Evolutionary conservation across 2,888 invertebrate genomes (phyloP).

Genomic region (Oligia strigilis): DNA sequence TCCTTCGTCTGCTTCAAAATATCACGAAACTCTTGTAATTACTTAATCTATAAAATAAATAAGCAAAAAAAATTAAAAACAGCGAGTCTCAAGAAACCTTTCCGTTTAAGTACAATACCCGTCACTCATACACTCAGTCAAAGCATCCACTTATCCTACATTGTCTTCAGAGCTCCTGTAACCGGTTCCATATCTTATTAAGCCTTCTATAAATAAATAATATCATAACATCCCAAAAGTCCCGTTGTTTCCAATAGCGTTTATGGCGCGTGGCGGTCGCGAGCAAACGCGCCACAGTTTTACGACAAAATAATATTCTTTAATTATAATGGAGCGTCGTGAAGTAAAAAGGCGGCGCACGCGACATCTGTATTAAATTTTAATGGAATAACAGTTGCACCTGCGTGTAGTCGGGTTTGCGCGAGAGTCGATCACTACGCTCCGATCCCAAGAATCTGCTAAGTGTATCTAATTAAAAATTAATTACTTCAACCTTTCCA

Average conservation of each 20-base stretch:
- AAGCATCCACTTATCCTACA: constrained; percentile 54
- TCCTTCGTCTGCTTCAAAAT: constrained; percentile 36
- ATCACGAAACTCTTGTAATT: constrained; percentile 45
- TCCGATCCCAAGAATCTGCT: constrained; percentile 78
- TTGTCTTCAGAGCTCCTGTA: constrained; percentile 55
- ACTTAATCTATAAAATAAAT: constrained; percentile 59
- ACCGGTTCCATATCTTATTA: constrained; percentile 57
- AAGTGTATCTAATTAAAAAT: constrained; percentile 85
- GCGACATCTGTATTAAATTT: constrained; percentile 90
- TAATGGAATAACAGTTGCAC: constrained; percentile 88
- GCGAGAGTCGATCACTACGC: constrained; percentile 78
- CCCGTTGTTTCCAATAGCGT: constrained; percentile 79
- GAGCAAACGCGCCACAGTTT: constrained; percentile 79
- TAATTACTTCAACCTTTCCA: constrained; percentile 76
- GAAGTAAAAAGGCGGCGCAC: constrained; percentile 87
- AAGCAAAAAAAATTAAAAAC: constrained; percentile 42
- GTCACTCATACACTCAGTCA: constrained; percentile 44
- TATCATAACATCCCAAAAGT: constrained; percentile 78
- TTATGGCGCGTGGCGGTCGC: constrained; percentile 82
- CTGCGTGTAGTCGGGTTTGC: constrained; percentile 82
- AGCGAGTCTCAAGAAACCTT: constrained; percentile 27
- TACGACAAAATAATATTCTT: constrained; percentile 89
- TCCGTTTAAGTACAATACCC: constrained; percentile 35
- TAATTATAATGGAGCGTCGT: constrained; percentile 88
- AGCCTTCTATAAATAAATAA: constrained; percentile 66